These are phyloP conservation scores for Orthosia cruda DNA, from an alignment of 2,888 invertebrate genomes.

Conservation along the genomic window DNA sequence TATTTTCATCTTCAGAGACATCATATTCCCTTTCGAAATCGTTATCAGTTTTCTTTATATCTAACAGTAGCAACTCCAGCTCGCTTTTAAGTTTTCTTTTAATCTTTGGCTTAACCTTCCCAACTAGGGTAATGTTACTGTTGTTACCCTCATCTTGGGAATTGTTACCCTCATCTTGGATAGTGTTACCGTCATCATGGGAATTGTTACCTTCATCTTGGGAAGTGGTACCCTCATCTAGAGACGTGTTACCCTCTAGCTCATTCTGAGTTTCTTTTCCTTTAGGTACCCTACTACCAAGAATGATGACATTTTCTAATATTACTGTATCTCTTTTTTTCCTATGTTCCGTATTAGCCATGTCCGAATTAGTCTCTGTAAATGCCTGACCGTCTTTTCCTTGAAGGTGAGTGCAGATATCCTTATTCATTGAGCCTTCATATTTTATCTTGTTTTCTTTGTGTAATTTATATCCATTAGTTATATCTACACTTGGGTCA, in stretches of 20 bases:
- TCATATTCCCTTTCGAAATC: constrained; percentile 14
- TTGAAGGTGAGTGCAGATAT: background rate
- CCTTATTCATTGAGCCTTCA: background rate
- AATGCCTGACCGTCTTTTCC: background rate
- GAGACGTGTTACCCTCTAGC: background rate
- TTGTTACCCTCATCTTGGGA: background rate
- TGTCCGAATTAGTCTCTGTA: background rate
- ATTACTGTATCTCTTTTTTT: background rate
- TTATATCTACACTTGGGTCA: background rate
- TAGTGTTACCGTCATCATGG: background rate
- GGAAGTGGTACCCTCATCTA: background rate
- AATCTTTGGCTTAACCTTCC: background rate
- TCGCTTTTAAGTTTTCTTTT: constrained; percentile 35
- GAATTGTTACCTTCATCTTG: background rate
- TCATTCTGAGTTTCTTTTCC: background rate
- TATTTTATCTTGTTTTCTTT: background rate
- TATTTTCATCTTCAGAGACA: constrained; percentile 26
- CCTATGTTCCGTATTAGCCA: background rate
- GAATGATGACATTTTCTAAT: background rate
- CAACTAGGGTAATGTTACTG: background rate
- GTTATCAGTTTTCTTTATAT: background rate
- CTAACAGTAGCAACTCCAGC: constrained; percentile 16
- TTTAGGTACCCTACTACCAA: constrained; percentile 5
- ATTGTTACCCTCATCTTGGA: background rate
- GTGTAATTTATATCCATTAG: background rate